phyloP scores from a whole-genome alignment of 2,797 vertebrate genomes.

The Limnodromus scolopaceus region DNA sequence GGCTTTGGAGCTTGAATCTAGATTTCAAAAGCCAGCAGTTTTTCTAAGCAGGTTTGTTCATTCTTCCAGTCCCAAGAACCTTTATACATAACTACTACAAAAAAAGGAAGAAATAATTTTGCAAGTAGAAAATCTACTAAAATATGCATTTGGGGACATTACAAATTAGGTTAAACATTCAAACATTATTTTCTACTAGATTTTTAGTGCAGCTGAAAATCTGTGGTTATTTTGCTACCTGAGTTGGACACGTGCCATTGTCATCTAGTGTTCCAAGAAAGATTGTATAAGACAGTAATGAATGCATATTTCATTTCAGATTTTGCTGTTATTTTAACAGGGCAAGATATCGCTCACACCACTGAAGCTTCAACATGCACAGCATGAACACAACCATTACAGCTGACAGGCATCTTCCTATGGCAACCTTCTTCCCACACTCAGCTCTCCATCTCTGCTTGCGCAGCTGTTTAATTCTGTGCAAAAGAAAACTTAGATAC shows the following conservation, averaged over 20 bases:
- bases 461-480: not conserved
- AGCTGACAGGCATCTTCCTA: not conserved
- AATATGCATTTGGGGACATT: not conserved
- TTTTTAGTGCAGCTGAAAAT: not conserved
- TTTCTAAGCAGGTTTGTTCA: not conserved
- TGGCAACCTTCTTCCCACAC: not conserved
- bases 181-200: not conserved
- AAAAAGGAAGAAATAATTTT: not conserved
- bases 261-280: not conserved
- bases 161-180: not conserved
- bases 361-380: not conserved
- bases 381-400: not conserved
- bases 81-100: not conserved
- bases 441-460: not conserved
- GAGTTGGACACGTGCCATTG: not conserved
- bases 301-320: not conserved
- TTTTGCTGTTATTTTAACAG: not conserved
- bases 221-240: fast-evolving
- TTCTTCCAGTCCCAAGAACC: not conserved
- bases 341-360: not conserved
- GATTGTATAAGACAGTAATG: not conserved
- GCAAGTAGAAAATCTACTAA: not conserved
- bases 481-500: not conserved
- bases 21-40: not conserved
- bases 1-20: not conserved